A percentile compares a stretch with the other conserved stretches of the same genome.
Conservation (phyloP, 1,140 invertebrate species). For the Brachystomella parvula region DNA sequence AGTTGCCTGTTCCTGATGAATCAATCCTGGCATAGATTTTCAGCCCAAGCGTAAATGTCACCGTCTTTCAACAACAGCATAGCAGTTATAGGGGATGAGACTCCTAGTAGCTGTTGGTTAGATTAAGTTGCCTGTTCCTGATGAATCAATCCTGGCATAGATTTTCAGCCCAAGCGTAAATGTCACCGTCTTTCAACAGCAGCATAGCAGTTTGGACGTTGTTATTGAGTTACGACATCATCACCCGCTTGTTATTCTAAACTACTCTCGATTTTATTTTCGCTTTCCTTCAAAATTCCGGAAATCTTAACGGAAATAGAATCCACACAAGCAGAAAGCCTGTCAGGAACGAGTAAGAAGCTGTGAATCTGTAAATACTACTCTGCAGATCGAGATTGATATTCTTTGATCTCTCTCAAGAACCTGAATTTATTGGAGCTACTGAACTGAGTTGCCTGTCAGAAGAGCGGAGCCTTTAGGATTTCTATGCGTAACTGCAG, state of each 20-base stretch:
- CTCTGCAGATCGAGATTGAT: neutral
- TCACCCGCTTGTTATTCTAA: neutral
- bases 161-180: neutral
- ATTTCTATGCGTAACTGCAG: neutral
- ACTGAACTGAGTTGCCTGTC: too few species aligned
- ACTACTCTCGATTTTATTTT: too few species aligned
- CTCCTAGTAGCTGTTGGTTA: neutral
- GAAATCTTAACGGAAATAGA: neutral
- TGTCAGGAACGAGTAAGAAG: neutral
- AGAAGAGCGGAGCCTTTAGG: too few species aligned
- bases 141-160: neutral
- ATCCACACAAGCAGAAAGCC: neutral
- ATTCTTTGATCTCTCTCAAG: neutral
- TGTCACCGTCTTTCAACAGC: neutral
- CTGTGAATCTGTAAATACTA: neutral
- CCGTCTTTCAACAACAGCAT: neutral
- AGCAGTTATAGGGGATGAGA: neutral
- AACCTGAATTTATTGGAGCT: neutral
- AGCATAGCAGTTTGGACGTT: neutral
- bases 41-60: neutral
- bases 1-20: slow-evolving; percentile 1
- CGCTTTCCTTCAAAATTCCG: neutral
- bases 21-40: neutral
- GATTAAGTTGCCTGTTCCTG: too few species aligned
- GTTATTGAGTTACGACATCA: neutral